Evolutionary conservation across 2,888 invertebrate species (phyloP).

Genomic region (Acanthococcus lagerstroemiae): DNA sequence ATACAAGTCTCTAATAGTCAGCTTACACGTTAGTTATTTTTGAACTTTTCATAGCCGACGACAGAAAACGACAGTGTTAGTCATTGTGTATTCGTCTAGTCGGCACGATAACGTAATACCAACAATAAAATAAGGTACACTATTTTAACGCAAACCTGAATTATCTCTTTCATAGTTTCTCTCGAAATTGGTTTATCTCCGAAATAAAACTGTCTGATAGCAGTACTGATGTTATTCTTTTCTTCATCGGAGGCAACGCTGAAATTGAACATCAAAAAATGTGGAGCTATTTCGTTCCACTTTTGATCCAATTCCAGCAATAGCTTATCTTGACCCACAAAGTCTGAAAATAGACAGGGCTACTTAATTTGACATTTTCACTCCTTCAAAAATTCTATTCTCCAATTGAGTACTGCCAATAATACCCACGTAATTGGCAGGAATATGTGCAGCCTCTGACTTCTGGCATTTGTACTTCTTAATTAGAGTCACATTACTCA

Average conservation of each 20-base stretch:
- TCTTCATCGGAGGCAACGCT: constrained; percentile 34
- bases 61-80: no score
- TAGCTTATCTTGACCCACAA: constrained; percentile 31
- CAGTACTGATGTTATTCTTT: constrained; percentile 32
- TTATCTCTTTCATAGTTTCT: constrained; percentile 24
- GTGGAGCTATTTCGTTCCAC: constrained; percentile 37
- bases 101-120: no score
- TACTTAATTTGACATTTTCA: neutral
- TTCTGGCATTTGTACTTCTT: no score
- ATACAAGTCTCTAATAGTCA: no score
- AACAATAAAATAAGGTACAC: no score
- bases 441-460: neutral
- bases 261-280: constrained; percentile 38
- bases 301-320: constrained; percentile 35
- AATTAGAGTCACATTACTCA: no score
- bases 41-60: neutral
- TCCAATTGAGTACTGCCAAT: neutral
- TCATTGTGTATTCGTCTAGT: no score
- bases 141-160: constrained; percentile 30
- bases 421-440: neutral
- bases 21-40: no score
- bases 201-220: constrained; percentile 37
- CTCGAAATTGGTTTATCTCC: constrained; percentile 31
- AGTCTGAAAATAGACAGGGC: constrained; percentile 30
- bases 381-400: neutral